phyloP scores from a whole-genome alignment of 2,113 vertebrate species.

The Notarius quadriscutis region DNA sequence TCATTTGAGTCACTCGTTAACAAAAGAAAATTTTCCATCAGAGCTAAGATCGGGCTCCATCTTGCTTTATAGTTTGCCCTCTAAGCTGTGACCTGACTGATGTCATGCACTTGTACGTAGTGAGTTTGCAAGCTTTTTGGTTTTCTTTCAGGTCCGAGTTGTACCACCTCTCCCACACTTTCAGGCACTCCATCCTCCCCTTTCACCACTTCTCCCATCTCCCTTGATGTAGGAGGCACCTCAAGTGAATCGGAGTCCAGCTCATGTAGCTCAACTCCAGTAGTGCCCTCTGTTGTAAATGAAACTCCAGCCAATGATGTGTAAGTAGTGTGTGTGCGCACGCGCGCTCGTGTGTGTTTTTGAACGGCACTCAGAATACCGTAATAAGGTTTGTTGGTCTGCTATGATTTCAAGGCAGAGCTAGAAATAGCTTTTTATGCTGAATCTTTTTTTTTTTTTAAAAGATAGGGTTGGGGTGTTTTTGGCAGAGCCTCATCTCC shows the following conservation, averaged over 20 bases:
- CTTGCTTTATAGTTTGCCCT: not conserved
- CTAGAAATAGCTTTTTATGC: not conserved
- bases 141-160: constrained; percentile 33
- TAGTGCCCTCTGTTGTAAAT: constrained; percentile 35
- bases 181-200: constrained; percentile 53
- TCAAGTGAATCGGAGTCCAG: constrained; percentile 50
- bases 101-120: not conserved
- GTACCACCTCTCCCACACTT: constrained; percentile 49
- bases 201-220: constrained; percentile 33
- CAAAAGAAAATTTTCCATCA: not conserved
- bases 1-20: not conserved
- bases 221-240: constrained; percentile 26
- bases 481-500: not conserved
- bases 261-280: constrained; percentile 53
- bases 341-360: not conserved
- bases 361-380: not conserved
- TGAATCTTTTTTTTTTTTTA: not conserved
- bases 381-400: not conserved
- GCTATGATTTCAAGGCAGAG: not conserved
- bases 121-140: not conserved
- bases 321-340: constrained; percentile 54
- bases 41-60: not conserved
- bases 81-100: not conserved
- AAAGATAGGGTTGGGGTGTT: too few relatives aligned
- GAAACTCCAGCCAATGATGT: not conserved